Conservation (phyloP, 2,113 vertebrate species). For the Corythornis madagascariensis region DNA sequence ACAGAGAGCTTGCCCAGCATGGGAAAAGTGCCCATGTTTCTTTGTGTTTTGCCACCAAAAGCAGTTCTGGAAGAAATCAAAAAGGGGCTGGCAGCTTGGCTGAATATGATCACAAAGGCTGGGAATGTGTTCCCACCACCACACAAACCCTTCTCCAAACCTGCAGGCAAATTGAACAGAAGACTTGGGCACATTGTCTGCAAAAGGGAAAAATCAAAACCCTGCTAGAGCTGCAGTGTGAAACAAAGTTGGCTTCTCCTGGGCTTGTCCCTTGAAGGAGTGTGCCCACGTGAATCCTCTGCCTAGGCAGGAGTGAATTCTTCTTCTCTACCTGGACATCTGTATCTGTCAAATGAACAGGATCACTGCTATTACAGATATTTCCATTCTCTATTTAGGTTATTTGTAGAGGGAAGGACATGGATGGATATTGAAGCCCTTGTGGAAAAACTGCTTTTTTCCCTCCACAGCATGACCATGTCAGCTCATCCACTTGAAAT, state of each 20-base stretch:
- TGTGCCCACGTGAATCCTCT: neutral
- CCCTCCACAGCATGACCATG: neutral
- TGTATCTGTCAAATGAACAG: rapidly evolving
- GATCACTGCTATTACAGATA: neutral
- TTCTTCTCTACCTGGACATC: neutral
- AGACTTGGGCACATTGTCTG: neutral
- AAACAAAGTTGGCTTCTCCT: neutral
- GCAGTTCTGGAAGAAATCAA: neutral
- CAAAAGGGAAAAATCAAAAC: neutral
- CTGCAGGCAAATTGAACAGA: neutral
- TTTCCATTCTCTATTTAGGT: neutral
- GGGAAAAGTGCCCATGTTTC: neutral
- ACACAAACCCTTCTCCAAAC: neutral
- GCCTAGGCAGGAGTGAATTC: neutral
- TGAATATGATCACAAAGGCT: neutral
- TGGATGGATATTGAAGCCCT: neutral
- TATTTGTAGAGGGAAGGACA: neutral
- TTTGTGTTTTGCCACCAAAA: neutral
- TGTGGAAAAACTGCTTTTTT: neutral
- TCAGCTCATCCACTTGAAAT: neutral
- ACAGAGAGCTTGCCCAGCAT: neutral
- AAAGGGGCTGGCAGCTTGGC: neutral
- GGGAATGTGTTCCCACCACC: rapidly evolving
- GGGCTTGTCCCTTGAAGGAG: neutral
- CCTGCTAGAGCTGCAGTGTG: neutral